Evolutionary conservation across 2,113 vertebrate genomes (phyloP), one percentile per base, ranked within the genome.

Genomic region (Onychostruthus taczanowskii): DNA sequence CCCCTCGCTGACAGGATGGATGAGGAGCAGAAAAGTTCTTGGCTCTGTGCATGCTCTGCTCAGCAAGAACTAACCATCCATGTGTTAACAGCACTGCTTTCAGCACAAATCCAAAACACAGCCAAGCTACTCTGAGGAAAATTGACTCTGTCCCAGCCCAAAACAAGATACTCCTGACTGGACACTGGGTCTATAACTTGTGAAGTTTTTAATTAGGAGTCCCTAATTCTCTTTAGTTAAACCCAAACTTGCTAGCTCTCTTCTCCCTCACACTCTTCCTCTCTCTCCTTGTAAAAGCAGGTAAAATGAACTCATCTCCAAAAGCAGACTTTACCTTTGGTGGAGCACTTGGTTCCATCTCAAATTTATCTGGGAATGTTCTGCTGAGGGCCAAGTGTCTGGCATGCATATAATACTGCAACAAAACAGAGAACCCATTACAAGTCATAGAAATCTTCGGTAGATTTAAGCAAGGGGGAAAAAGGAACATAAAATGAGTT

Each of bases 281-380:
- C 11, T 73, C 22, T 82, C 27, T 59, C 47, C 64, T 31, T 43
- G 10, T 37, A 55, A 58, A 58, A 56, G 30, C 27, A 91, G 11
- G 18, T 50, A 62, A 94, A 90, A 62, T 16, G 18, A 95, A 66
- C 30, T 44, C 19, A 53, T 59, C 8, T 90, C 69, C 77, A 58
- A 62, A 91, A 92, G 62, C 24, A 89, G 74, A 43, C 6, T 61
- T 98, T 94, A 99, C 99, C 98, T 96, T 97, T 62, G 98, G 97
- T n/a, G 98, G 98, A 53, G 98, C 97, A 55, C 92, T 97, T 39
- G 97, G 97, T 74, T 99, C 99, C 97, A 98, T 96, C 74, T 99
- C 98, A 79, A 99, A 99, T 96, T 98, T 98, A 10, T 99, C 99
- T 31, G 99, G 99, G 94, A 99, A 99, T n/a, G 98, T 97, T 97